A percentile compares a stretch with the other conserved stretches of the same genome.
phyloP scores from a whole-genome alignment of 2,797 vertebrate genomes.

The Pangasius mekongensis region DNA sequence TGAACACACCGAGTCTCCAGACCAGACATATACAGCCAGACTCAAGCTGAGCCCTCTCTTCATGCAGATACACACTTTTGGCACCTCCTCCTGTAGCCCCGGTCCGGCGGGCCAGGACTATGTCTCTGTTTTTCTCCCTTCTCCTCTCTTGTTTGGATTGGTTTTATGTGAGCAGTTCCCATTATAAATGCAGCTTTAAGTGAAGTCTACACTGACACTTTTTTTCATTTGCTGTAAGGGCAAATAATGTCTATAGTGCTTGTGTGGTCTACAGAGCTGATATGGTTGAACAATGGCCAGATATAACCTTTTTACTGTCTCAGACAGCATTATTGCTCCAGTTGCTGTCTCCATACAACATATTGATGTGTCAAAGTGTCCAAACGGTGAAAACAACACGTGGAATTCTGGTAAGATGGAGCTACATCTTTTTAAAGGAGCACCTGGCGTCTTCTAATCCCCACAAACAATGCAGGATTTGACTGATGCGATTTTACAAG shows the following conservation, averaged over 20 bases:
- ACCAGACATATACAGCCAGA: constrained; percentile 38
- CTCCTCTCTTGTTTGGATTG: constrained; percentile 56
- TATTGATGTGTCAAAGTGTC: constrained; percentile 40
- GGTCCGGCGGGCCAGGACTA: constrained; percentile 15
- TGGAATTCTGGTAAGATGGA: constrained; percentile 36
- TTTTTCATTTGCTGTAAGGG: constrained; percentile 48
- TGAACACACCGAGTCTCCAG: constrained; percentile 36
- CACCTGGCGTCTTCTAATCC: constrained; percentile 34
- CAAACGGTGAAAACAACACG: constrained; percentile 44
- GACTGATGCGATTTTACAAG: constrained; percentile 40
- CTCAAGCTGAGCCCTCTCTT: constrained; percentile 11
- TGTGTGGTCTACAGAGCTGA: constrained; percentile 53
- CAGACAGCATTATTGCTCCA: constrained; percentile 42
- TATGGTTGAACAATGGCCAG: constrained; percentile 18
- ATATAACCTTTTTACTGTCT: constrained; percentile 32
- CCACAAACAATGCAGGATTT: constrained; percentile 4
- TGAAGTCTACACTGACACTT: constrained; percentile 49
- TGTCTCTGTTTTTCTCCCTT: constrained; percentile 49
- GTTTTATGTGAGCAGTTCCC: constrained; percentile 56
- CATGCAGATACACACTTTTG: constrained; percentile 11
- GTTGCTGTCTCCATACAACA: constrained; percentile 44
- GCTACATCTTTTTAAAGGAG: constrained; percentile 27
- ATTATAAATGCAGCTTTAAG: constrained; percentile 53
- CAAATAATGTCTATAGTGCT: constrained; percentile 49
- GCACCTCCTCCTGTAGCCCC: constrained; percentile 20